These are phyloP conservation scores for Corythaeola cristata DNA, from an alignment of 2,113 vertebrate species.

Conservation along the genomic window DNA sequence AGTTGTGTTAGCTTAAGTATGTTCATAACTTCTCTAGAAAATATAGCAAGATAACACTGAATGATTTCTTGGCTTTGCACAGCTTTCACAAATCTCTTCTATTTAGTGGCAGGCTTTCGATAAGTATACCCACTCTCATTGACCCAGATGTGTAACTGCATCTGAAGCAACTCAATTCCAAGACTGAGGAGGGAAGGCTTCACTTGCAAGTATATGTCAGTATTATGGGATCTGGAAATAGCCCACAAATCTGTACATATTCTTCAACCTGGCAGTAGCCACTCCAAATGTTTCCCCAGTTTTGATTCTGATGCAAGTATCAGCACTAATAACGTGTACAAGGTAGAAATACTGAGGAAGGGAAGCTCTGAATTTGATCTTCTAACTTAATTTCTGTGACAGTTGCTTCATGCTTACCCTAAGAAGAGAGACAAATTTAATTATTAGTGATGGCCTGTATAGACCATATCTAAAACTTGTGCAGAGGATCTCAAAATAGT, in stretches of 20 bases:
- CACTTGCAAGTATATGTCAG: not conserved
- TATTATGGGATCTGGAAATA: not conserved
- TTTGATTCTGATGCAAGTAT: not conserved
- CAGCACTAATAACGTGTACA: not conserved
- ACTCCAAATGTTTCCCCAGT: not conserved
- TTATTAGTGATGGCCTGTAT: not conserved
- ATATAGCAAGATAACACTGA: not conserved
- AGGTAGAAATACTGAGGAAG: not conserved
- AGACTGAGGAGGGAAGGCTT: not conserved
- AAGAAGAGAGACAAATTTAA: not conserved
- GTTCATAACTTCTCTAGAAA: slow-evolving; percentile 28
- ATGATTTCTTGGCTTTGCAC: not conserved
- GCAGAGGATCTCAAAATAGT: not conserved
- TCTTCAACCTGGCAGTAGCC: not conserved
- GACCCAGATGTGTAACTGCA: not conserved
- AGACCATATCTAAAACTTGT: not conserved
- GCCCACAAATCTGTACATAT: not conserved
- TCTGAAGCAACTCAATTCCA: not conserved
- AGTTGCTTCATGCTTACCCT: not conserved
- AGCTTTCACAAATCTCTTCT: not conserved
- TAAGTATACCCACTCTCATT: not conserved
- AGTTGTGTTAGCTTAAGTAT: not conserved
- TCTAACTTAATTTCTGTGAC: not conserved
- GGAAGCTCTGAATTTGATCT: not conserved
- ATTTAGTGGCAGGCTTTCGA: slow-evolving; percentile 11